These are phyloP conservation scores for Pseudomyrmex flavicornis DNA, from an alignment of 1,140 invertebrate species.

Conservation along the genomic window DNA sequence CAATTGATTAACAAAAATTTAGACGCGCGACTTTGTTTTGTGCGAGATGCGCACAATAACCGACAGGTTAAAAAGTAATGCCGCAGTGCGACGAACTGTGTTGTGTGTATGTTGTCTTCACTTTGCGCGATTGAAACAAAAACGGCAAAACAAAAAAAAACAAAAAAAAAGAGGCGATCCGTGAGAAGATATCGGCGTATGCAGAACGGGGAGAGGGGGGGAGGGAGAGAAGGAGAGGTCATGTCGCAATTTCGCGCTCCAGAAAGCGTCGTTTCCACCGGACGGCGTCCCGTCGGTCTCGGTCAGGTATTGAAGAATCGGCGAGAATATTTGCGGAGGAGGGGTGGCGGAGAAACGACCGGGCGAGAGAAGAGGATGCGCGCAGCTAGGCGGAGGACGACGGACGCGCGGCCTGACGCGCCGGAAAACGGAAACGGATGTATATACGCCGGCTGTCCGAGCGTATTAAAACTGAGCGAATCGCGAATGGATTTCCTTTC, in stretches of 20 bases:
- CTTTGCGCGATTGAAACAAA: not conserved
- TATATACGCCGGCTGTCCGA: slow-evolving; percentile 56
- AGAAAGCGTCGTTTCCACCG: slow-evolving; percentile 58
- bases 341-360: slow-evolving; percentile 6
- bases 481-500: slow-evolving; percentile 53
- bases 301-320: slow-evolving; percentile 55
- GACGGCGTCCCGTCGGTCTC: slow-evolving; percentile 17
- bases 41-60: not conserved
- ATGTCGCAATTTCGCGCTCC: slow-evolving; percentile 65
- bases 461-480: slow-evolving; percentile 56
- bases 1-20: not conserved
- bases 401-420: slow-evolving; percentile 3
- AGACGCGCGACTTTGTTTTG: not conserved
- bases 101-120: not conserved
- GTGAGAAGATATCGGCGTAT: slow-evolving; percentile 27
- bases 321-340: slow-evolving; percentile 61
- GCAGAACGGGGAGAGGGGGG: not conserved
- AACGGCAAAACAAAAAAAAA: not conserved
- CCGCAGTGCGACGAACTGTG: not conserved
- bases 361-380: slow-evolving; percentile 25
- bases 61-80: not conserved
- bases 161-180: not conserved
- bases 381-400: slow-evolving; percentile 14
- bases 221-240: not conserved
- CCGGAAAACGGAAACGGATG: slow-evolving; percentile 61